phyloP scores from a whole-genome alignment of 2,888 invertebrate genomes.

The Thecophora atra region DNA sequence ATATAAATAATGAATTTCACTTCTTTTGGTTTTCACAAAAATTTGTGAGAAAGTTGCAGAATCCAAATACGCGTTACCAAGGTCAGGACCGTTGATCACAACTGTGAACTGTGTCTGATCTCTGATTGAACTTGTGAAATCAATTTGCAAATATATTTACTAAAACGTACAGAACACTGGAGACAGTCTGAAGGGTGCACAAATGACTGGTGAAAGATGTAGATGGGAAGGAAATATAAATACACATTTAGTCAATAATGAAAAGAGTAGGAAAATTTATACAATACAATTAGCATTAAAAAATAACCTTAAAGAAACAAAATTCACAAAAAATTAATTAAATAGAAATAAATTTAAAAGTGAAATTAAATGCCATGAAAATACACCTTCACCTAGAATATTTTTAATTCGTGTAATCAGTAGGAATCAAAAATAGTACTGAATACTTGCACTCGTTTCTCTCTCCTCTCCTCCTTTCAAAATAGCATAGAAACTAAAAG shows the following conservation, averaged over 20 bases:
- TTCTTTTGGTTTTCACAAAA: too few relatives aligned
- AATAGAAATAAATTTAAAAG: neutral
- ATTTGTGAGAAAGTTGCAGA: too few relatives aligned
- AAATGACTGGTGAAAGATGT: neutral
- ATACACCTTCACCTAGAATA: neutral
- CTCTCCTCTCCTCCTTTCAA: too few relatives aligned
- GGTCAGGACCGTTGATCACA: too few relatives aligned
- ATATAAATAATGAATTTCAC: too few relatives aligned
- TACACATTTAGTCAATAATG: neutral
- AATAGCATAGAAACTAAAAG: neutral
- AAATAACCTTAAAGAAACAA: neutral
- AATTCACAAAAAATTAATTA: neutral
- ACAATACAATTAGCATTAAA: neutral
- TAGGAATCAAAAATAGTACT: neutral
- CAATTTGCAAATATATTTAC: too few relatives aligned
- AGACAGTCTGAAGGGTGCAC: too few relatives aligned
- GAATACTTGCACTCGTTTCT: neutral
- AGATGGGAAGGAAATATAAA: neutral
- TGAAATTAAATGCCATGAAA: neutral
- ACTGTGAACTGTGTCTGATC: too few relatives aligned
- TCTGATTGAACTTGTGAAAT: too few relatives aligned
- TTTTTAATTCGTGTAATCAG: neutral
- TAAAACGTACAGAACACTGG: too few relatives aligned
- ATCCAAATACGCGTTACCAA: too few relatives aligned
- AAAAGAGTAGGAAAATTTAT: conserved; percentile 10